A percentile compares a stretch with the other conserved stretches of the same genome.
These are phyloP conservation scores for Carassius carassius DNA, from an alignment of 2,113 vertebrate species.

Conservation along the genomic window DNA sequence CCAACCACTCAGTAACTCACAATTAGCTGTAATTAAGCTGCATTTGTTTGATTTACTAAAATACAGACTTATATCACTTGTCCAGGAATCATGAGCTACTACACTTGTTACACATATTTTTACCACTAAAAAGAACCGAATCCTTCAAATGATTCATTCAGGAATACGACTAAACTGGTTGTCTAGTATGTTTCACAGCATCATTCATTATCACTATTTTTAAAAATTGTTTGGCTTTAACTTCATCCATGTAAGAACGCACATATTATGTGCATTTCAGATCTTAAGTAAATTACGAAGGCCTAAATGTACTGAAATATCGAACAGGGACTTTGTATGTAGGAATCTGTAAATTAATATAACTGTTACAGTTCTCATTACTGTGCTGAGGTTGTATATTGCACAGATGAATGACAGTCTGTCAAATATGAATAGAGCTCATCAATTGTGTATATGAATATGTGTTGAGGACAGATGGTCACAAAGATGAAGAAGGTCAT, in stretches of 20 bases:
- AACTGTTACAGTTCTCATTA: not conserved
- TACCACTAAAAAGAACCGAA: too few species aligned
- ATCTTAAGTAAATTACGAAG: not conserved
- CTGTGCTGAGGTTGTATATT: not conserved
- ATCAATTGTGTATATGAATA: constrained; percentile 73
- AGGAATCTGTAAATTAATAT: not conserved
- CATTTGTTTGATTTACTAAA: not conserved
- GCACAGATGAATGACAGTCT: constrained; percentile 83
- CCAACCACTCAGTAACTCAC: not conserved
- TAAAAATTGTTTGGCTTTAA: too few species aligned
- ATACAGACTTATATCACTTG: not conserved
- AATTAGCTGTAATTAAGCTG: not conserved
- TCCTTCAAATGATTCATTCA: too few species aligned
- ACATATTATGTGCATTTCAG: not conserved
- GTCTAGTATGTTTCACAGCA: too few species aligned
- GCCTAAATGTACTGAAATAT: too few species aligned
- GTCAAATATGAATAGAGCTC: constrained; percentile 85
- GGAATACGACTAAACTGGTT: too few species aligned
- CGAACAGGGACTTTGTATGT: too few species aligned
- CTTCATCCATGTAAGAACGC: too few species aligned
- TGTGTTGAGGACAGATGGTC: constrained; percentile 86
- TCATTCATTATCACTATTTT: too few species aligned
- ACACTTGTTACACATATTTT: too few species aligned
- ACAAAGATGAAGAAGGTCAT: constrained; percentile 56
- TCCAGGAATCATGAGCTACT: too few species aligned